Base-by-base conservation (phyloP, 30 jellyfish, hydroid and myxozoan species). In the Aurelia aurita complex sp. Pacific region DNA sequence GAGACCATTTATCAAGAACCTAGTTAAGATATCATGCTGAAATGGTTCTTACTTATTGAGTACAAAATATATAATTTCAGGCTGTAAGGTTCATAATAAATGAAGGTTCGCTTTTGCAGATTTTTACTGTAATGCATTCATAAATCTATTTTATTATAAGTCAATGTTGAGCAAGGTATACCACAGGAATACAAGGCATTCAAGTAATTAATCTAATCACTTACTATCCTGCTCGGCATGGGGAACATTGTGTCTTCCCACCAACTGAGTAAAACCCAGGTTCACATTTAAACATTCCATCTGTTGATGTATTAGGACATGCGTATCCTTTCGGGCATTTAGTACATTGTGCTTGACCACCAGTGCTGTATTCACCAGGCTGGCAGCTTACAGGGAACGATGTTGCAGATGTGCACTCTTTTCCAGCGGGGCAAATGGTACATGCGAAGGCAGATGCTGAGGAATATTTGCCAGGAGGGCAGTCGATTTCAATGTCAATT, bases 161-260 rank as follows among this genome's bases (percentile, higher is more conserved):
- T 23, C 16, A 13, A 13, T 46, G 57, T 46, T 46, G 57, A 46
- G 57, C 57, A 3, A 46, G 57, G 57, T 46, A 0, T 46, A 46
- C 57, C 57, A 36, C 42, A 67, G 7, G 53, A 6, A 67, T 64
- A 53, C 35, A 74, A 72, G 73, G 32, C 18, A 50, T 1, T 15
- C 23, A 8, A 10, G 46, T n/a, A 42, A 74, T 17, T 43, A 18
- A 2, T 11, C 78, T 42, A 54, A 76, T 17, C 51, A 81, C 97
- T 67, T 85, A 94, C 98, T 36, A 81, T 83, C 98, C 98, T 34
- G 98, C 97, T 32, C 83, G 67, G 78, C 98, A 94, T 10, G 98
- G 82, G 23, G 97, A 82, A 73, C 98, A 94, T 4, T n/a, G 59
- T 55, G 84, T 43, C 73, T 74, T 83, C 32, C 74, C 77, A 3